Base-by-base conservation (phyloP, 2,888 invertebrate species). In the Peribatodes rhomboidaria region DNA sequence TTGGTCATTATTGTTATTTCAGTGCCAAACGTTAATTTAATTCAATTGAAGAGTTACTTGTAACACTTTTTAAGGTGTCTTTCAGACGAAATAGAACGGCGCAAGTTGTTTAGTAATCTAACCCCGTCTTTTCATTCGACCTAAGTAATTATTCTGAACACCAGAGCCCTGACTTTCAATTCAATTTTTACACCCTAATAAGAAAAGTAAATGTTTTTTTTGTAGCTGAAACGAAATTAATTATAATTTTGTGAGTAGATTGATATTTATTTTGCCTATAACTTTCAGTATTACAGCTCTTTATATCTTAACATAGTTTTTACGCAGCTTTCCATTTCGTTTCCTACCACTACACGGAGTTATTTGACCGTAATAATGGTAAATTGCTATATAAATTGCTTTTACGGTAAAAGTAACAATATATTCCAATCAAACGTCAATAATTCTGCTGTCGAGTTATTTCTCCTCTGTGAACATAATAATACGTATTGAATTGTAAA, bases 351-450 rank as follows among this genome's bases (percentile, higher is more conserved):
- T 76, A 75, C 42, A 71, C 61, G 62, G 67, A 81, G 65, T 79
- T 77, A 79, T 79, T 84, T 80, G 69, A 73, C 78, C 78, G 80
- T 77, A 71, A 78, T 78, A 80, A 80, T 82, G 71, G 72, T 69
- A 78, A 75, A 76, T 80, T 73, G 76, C 67, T 74, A 67, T 67
- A 72, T 68, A 72, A 79, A 77, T 74, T 76, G 74, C 71, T 77
- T 75, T 72, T 61, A 72, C 61, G 41, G 54, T 62, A 53, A 74
- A 72, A 69, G 57, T 70, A 69, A 62, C 59, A 61, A 58, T 65
- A 66, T 64, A 59, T 64, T 64, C 44, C 60, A 60, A 65, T 65
- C 55, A 65, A 65, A 56, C 33, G 59, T 62, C 56, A 69, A 61
- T 68, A 70, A 67, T 63, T 20, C 41, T 35, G 47, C 35, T 62